Base-by-base conservation (phyloP, 2,797 vertebrate genomes). In the Protosalanx chinensis region DNA sequence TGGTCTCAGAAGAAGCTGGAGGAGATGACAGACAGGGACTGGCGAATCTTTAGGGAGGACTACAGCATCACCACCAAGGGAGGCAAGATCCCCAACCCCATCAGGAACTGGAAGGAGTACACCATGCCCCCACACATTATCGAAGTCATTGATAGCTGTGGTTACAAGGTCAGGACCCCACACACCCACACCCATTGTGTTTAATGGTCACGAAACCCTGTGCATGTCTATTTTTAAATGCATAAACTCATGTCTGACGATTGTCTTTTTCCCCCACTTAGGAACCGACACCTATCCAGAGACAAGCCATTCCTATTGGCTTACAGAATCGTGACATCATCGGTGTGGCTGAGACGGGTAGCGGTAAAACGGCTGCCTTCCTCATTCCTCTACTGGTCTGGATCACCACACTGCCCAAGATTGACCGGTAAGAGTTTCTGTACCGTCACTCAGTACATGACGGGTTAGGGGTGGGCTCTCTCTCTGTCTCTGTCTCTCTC, bases 1-100 rank as follows among this genome's bases (percentile, higher is more conserved):
- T 99, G 97, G 97, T 97, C 96, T n/a, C 97, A 99, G 92, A 99
- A 99, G 92, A 99, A 98, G 87, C 90, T 99, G 83, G 97, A 98
- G 0, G 97, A 99, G 90, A 99, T 99, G 97, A 98, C 95, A 0
- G 97, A 99, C 93, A 93, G 97, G 80, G 97, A 99, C 89, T 99
- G 97, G 97, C 90, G 97, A 63, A 98, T 98, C 86, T 99, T 99
- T 86, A 91, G 97, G 0, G 97, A 99, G 82, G 97, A 99, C 80
- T 98, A 99, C 85, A 99, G 97, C 90, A 98, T 99, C 87, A 99
- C 97, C 81, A 98, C 97, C 78, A 99, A 99, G 83, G 97, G 97
- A 41, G 97, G 97, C 77, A 98, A 98, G 88, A 99, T 99, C 76
- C 97, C 97, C 0, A 98, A 99, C 76, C 97, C 97, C 77, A 98